A percentile compares a stretch with the other conserved stretches of the same genome.
Evolutionary conservation across 1,140 invertebrate species (phyloP).

Genomic region (Apis cerana): DNA sequence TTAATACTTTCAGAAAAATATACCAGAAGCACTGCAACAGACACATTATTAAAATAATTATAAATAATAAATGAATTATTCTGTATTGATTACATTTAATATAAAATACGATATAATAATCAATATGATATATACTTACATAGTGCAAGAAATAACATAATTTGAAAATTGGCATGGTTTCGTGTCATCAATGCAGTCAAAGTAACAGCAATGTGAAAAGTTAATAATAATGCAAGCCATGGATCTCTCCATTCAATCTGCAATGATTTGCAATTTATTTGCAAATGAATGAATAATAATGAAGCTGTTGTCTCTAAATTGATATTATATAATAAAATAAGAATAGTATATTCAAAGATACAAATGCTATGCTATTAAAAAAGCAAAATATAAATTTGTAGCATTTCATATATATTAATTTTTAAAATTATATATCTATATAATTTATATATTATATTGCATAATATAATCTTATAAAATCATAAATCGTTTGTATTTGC

Average conservation of each 20-base stretch:
- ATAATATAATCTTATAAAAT: no score
- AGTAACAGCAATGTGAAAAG: constrained; percentile 89
- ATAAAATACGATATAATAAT: no score
- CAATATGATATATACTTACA: constrained; percentile 84
- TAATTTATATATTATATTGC: not conserved
- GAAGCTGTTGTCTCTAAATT: no score
- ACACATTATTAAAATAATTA: constrained; percentile 11
- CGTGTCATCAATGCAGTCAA: constrained; percentile 89
- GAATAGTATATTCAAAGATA: not conserved
- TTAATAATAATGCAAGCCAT: constrained; percentile 89
- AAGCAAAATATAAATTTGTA: not conserved
- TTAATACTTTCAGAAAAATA: constrained; percentile 95
- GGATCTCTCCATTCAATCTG: constrained; percentile 95
- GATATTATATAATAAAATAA: not conserved
- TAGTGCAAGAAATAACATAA: constrained; percentile 89
- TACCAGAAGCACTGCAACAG: constrained; percentile 88
- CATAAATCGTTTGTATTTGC: not conserved
- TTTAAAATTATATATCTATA: not conserved
- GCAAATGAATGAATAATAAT: not conserved
- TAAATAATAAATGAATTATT: not conserved
- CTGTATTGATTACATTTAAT: no score
- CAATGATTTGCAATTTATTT: constrained; percentile 69
- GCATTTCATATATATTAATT: not conserved
- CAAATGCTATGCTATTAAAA: not conserved
- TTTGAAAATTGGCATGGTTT: constrained; percentile 93